phyloP scores from a whole-genome alignment of 2,797 vertebrate species.

The Vireo griseus region DNA sequence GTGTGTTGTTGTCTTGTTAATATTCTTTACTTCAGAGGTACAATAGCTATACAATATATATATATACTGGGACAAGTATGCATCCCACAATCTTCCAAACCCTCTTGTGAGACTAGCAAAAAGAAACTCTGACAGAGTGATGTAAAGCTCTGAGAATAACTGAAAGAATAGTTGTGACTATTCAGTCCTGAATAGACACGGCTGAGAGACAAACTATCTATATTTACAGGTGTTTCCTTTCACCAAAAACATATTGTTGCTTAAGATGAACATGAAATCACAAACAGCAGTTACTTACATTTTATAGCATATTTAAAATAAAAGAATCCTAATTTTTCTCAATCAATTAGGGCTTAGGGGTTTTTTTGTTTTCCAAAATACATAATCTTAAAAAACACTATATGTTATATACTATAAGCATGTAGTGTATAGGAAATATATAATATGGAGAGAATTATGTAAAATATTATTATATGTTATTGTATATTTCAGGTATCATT shows the following conservation, averaged over 20 bases:
- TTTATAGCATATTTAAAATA: not conserved
- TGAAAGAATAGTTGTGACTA: not conserved
- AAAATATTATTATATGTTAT: not conserved
- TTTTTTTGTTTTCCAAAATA: not conserved
- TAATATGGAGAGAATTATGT: not conserved
- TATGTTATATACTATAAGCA: not conserved
- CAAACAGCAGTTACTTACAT: not conserved
- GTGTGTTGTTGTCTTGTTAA: too few relatives aligned
- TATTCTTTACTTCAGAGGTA: not conserved
- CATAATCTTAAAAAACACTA: not conserved
- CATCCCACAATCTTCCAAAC: not conserved
- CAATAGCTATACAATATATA: not conserved
- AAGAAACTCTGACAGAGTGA: not conserved
- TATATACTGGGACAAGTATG: not conserved
- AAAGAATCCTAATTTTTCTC: not conserved
- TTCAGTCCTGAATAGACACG: not conserved
- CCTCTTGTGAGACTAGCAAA: not conserved
- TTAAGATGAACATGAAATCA: not conserved
- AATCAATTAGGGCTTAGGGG: accelerated
- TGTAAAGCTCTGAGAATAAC: not conserved
- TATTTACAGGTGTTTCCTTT: not conserved
- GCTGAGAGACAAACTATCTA: not conserved
- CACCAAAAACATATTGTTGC: not conserved
- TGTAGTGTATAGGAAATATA: not conserved
- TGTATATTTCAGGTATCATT: not conserved